Base-by-base conservation (phyloP, 2,888 invertebrate species). In the Notocelia uddmanniana region DNA sequence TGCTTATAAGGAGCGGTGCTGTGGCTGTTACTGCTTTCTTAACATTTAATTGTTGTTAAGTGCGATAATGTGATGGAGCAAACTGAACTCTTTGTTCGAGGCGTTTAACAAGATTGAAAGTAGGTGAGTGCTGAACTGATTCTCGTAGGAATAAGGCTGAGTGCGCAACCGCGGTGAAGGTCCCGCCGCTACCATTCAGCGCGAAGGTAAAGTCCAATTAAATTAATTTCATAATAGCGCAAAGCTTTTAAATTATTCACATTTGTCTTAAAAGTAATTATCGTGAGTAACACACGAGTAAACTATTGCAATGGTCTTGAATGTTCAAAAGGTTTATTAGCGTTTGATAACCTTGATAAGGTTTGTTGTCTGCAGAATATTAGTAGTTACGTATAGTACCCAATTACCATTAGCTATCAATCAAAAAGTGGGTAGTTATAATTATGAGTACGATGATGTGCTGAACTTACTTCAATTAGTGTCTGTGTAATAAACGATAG, bases 151-250 rank as follows among this genome's bases (percentile, higher is more conserved):
- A 83, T 82, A 85, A 80, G 80, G 79, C 74, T 76, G 78, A 79
- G 79, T 83, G 80, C 83, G 83, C 84, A 81, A 79, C 76, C 74
- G 50, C 57, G 58, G 75, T 72, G 73, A 73, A 70, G 66, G 71
- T 78, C 81, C 80, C 78, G 77, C 76, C 87, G 77, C 76, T 87
- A 88, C 85, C 89, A 91, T 91, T 91, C 89, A 89, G 88, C 85
- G 81, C 80, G 87, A 90, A 90, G 91, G 90, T 88, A 85, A 89
- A 80, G 78, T 75, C 83, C 88, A 88, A 89, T 89, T 88, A 88
- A 84, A 78, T 86, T 80, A 83, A 85, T 86, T 86, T 82, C 80
- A 81, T 84, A 85, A 85, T 81, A 83, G 77, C 78, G 76, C 78
- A 78, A 80, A 77, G 70, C 68, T 69, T 75, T 76, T 74, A 80